Percentiles rank a stretch among this genome's conserved stretches.
phyloP scores from a whole-genome alignment of 2,888 invertebrate species.

The Apeira syringaria region DNA sequence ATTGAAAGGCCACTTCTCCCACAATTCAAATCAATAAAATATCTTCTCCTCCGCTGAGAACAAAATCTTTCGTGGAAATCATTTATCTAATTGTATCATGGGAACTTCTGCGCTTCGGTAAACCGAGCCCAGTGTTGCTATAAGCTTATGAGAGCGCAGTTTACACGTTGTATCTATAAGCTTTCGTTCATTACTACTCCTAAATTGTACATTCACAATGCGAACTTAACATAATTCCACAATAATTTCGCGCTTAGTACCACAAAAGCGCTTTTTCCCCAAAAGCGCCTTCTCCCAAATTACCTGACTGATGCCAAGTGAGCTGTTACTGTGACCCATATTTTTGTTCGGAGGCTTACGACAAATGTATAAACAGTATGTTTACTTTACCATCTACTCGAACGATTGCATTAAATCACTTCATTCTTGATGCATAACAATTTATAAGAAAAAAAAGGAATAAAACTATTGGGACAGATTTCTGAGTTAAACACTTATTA shows the following conservation, averaged over 20 bases:
- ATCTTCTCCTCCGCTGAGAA: too few relatives aligned
- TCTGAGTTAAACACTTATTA: too few relatives aligned
- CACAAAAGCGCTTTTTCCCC: slow-evolving; percentile 20
- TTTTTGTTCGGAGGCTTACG: slow-evolving; percentile 13
- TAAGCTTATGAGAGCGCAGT: background rate
- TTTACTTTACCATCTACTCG: background rate
- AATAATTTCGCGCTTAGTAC: slow-evolving; percentile 21
- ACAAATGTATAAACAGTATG: slow-evolving; percentile 2
- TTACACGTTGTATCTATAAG: slow-evolving; percentile 8
- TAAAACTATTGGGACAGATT: too few relatives aligned
- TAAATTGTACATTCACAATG: slow-evolving; percentile 23
- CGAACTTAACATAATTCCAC: slow-evolving; percentile 23
- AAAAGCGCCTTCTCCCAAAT: slow-evolving; percentile 11
- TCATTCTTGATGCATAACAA: too few relatives aligned
- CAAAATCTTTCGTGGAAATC: too few relatives aligned
- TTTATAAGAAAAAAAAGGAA: too few relatives aligned
- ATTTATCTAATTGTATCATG: too few relatives aligned
- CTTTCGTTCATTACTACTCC: slow-evolving; percentile 19
- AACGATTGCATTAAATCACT: too few relatives aligned
- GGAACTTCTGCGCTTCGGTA: too few relatives aligned
- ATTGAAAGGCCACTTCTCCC: too few relatives aligned
- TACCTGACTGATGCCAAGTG: slow-evolving; percentile 24
- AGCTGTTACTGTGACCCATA: slow-evolving; percentile 18
- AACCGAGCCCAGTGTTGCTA: background rate
- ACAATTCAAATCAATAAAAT: too few relatives aligned